These are phyloP conservation scores for Melanaphis sacchari DNA, from an alignment of 1,140 invertebrate species.

Conservation along the genomic window DNA sequence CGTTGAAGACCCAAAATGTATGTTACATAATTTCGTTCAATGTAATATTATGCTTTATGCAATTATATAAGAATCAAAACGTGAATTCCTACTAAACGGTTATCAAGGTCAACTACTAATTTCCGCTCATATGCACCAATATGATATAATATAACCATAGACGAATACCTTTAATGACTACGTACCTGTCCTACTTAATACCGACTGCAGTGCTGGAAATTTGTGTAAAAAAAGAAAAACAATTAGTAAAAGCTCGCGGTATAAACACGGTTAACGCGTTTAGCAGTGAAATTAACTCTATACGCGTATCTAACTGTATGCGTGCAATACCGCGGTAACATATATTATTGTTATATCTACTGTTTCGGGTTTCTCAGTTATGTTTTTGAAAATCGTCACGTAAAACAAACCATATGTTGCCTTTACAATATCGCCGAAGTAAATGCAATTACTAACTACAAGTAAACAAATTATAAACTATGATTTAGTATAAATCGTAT, in stretches of 20 bases:
- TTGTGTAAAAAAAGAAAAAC: not conserved
- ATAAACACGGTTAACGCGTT: not conserved
- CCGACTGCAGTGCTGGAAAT: not conserved
- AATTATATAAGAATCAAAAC: constrained; percentile 32
- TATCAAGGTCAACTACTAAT: constrained; percentile 30
- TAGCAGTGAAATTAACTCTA: not conserved
- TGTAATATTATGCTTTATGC: not conserved
- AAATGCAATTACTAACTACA: not conserved
- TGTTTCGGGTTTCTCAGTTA: not conserved
- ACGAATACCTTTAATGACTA: not conserved
- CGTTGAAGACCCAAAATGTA: not conserved
- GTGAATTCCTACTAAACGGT: constrained; percentile 6
- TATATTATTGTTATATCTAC: not conserved
- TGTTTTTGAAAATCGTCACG: not conserved
- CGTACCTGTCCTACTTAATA: not conserved
- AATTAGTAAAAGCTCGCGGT: not conserved
- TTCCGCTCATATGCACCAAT: constrained; percentile 1
- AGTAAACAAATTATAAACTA: constrained; percentile 9
- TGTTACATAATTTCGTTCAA: constrained; percentile 9
- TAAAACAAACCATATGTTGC: not conserved
- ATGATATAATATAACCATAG: not conserved
- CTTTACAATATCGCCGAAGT: not conserved
- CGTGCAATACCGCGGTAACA: not conserved
- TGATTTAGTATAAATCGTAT: not conserved
- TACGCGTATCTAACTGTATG: not conserved